Evolutionary conservation across 2,797 vertebrate genomes (phyloP).

Genomic region (Sebastes iracundus): DNA sequence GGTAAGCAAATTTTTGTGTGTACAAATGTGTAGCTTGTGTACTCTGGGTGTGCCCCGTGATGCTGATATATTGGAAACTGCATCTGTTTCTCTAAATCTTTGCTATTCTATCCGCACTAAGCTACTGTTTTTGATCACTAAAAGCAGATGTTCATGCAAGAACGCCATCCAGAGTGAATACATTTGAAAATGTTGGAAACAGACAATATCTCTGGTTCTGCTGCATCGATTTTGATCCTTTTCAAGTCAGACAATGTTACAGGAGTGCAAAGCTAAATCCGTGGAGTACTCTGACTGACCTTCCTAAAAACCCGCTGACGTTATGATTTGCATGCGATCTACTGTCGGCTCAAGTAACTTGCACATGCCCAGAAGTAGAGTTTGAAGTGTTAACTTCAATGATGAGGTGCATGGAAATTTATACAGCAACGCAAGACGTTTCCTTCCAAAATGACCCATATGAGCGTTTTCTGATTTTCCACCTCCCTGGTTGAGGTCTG

Average conservation of each 20-base stretch:
- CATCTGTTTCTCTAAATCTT: background rate
- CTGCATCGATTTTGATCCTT: background rate
- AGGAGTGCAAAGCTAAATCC: background rate
- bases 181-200: background rate
- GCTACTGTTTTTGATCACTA: conserved; percentile 9
- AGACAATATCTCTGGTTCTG: background rate
- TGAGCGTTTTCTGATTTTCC: background rate
- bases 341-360: background rate
- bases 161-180: background rate
- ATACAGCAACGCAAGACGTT: background rate
- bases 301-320: background rate
- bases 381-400: background rate
- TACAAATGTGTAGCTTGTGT: conserved; percentile 9
- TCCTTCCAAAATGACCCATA: background rate
- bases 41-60: conserved; percentile 1
- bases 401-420: background rate
- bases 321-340: background rate
- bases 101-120: background rate
- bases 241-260: background rate
- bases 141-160: conserved; percentile 1
- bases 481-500: background rate
- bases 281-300: background rate
- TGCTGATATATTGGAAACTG: conserved; percentile 8
- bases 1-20: conserved; percentile 11
- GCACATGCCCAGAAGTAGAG: background rate